Evolutionary conservation across 2,797 vertebrate genomes (phyloP), one percentile per base, ranked within the genome.

Genomic region (Gymnoscopelus microlampas): DNA sequence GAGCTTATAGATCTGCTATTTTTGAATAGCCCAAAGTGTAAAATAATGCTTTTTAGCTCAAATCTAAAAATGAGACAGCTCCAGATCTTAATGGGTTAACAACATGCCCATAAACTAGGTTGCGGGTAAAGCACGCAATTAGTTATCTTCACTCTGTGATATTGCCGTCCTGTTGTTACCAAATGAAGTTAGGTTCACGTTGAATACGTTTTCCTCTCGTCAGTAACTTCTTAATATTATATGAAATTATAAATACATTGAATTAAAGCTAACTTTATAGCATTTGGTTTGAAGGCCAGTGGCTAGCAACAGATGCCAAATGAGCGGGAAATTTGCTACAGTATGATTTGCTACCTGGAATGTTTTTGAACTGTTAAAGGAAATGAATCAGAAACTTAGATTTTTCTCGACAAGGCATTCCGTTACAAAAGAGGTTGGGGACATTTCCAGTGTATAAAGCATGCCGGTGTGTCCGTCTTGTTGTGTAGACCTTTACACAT

Each of bases 91-190:
- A n/a, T n/a, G n/a, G n/a, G n/a, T n/a, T 35, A 39, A 39, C 39
- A 39, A 9, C 57, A 58, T 63, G 64, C 19, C 77, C 47, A 29
- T 57, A 71, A 55, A 39, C 39, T 39, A 55, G 48, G 64, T 15
- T 32, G 50, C 68, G 44, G 50, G 44, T 73, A 48, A 19, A 65
- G 74, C 54, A 60, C 14, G 29, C 63, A 62, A 72, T 80, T 73
- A 71, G 51, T 60, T 77, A 62, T 64, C 23, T 73, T 58, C 29
- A 8, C 24, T 7, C 23, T 26, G 19, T 57, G 14, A 39, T 9
- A 59, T 59, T 47, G 24, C 44, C 50, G 9, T 49, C 14, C n/a
- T 5, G 29, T 19, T 54, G 51, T 15, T 26, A 12, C 51, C 10
- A 39, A 8, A 53, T 32, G 14, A 29, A 69, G 14, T 8, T 14